phyloP scores from a whole-genome alignment of 2,113 vertebrate species.

The Heloderma charlesbogerti region DNA sequence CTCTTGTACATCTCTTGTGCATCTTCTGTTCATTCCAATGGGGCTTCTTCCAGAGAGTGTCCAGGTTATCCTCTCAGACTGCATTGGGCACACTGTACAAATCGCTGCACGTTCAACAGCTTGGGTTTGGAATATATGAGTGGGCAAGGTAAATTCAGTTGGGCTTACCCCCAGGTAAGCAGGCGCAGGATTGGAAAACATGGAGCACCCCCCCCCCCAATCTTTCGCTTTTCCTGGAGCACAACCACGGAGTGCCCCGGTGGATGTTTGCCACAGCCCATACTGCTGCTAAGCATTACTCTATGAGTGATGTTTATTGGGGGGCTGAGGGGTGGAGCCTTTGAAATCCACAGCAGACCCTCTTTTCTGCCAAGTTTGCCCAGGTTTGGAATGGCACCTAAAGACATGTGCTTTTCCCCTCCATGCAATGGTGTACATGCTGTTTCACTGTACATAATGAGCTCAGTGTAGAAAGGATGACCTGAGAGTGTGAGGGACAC shows the following conservation, averaged over 20 bases:
- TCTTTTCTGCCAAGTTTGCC: too few species aligned
- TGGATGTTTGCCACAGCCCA: neutral
- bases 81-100: neutral
- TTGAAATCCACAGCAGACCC: too few species aligned
- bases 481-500: neutral
- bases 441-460: too few species aligned
- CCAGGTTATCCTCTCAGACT: neutral
- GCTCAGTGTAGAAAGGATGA: neutral
- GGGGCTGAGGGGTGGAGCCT: too few species aligned
- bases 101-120: neutral
- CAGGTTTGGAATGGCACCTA: too few species aligned
- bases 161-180: neutral
- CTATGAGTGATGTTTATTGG: too few species aligned
- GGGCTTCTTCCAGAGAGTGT: neutral
- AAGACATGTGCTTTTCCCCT: too few species aligned
- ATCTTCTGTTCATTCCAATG: neutral
- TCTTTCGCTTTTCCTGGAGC: neutral
- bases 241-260: neutral
- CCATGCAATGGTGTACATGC: too few species aligned
- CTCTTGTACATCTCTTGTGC: neutral
- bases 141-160: neutral
- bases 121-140: neutral
- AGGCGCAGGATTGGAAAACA: neutral
- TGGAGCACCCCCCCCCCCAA: neutral
- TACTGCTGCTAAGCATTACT: neutral